These are phyloP conservation scores for Microtus agrestis DNA, from an alignment of 2,797 vertebrate genomes.

Conservation along the genomic window DNA sequence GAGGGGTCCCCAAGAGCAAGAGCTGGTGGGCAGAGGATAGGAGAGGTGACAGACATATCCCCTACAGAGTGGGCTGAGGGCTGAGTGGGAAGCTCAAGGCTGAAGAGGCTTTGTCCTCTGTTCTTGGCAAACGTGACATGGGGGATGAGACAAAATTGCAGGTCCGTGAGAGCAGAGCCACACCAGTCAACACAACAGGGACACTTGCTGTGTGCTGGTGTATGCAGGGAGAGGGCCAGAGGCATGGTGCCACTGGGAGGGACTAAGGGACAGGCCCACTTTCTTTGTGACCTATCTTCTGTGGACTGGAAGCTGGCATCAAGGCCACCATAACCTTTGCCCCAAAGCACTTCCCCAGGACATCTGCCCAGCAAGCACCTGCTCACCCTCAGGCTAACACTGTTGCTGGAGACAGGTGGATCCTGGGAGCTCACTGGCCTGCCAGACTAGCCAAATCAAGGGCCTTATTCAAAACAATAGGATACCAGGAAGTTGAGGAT, in stretches of 20 bases:
- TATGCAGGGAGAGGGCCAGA: accelerated
- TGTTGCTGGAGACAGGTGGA: not conserved
- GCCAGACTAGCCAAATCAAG: not conserved
- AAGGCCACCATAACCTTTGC: not conserved
- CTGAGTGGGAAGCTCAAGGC: not conserved
- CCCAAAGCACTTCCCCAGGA: not conserved
- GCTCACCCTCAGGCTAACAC: not conserved
- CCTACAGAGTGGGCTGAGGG: not conserved
- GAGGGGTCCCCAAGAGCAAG: not conserved
- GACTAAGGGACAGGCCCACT: too few species aligned
- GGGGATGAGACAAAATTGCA: not conserved
- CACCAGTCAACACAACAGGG: too few species aligned
- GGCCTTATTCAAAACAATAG: not conserved
- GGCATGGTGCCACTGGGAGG: not conserved
- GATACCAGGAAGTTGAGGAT: not conserved
- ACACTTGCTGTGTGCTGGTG: accelerated
- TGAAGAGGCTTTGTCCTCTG: not conserved
- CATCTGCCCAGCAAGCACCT: not conserved
- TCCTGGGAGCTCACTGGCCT: not conserved
- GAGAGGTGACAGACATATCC: not conserved
- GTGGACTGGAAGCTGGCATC: not conserved
- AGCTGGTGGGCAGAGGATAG: not conserved
- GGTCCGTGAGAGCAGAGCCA: not conserved
- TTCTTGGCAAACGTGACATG: not conserved
- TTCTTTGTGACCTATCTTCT: not conserved